Base-by-base conservation (phyloP, 2,888 invertebrate species). In the Erebia palarica region DNA sequence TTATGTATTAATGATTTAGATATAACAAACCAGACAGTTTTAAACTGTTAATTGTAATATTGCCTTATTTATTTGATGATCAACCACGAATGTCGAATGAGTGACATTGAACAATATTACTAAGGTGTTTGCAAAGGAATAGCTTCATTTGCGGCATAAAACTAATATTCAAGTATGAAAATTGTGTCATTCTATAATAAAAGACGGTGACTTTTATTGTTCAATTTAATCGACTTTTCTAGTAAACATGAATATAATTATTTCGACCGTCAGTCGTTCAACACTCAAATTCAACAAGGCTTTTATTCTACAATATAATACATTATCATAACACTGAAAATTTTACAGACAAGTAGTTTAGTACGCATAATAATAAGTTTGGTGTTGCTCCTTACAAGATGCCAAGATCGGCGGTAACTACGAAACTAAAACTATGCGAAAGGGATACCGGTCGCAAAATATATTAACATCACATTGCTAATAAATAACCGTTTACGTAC, bases 351-450 rank as follows among this genome's bases (percentile, higher is more conserved):
- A 42, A 61, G 42, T 61, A 53, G 53, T 61, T 61, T 57, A 68
- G 65, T 66, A 72, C 65, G 66, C 64, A 70, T 67, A 63, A 63
- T 18, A 63, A 63, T 63, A 70, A 59, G 70, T 87, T 92, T 91
- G 91, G 90, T 90, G 91, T 91, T 90, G 82, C 77, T 86, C 88
- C 91, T 91, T 91, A 91, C 91, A 86, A 78, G 74, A 78, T 81
- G 86, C 83, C 90, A 87, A 21, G 74, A 78, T 84, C 88, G 89
- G 84, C 88, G 89, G 89, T 90, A 88, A 89, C 88, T 87, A 86
- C 76, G 76, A 80, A 86, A 86, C 81, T 87, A 85, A 86, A 85
- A 75, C 84, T 86, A 82, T 73, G 75, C 75, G 74, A 75, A 65
- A 58, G 71, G 65, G 63, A 69, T 67, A 75, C 42, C 75, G 78